Evolutionary conservation across 2,888 invertebrate species (phyloP).

Genomic region (Bimastos eiseni): DNA sequence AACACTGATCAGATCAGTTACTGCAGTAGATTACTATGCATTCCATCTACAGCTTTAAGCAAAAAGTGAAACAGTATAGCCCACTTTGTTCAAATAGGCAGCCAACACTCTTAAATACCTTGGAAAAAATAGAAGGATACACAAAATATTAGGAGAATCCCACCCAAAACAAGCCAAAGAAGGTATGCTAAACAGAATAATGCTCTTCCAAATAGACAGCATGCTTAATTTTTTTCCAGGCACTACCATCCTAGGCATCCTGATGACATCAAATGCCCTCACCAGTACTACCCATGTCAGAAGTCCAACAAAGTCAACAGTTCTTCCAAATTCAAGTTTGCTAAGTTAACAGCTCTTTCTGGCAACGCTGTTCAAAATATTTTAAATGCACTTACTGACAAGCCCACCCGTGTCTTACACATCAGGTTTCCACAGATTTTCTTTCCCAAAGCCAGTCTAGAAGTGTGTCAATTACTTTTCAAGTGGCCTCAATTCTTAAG

Average conservation of each 20-base stretch:
- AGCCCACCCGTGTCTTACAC: not conserved
- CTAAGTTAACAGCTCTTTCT: not conserved
- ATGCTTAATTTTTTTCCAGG: not conserved
- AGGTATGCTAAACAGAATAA: not conserved
- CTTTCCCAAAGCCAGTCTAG: not conserved
- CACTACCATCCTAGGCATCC: not conserved
- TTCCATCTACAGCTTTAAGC: not conserved
- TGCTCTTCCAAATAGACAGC: not conserved
- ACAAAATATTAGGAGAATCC: not conserved
- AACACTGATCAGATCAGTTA: not conserved
- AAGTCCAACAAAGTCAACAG: not conserved
- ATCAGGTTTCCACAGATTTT: not conserved
- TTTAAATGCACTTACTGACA: not conserved
- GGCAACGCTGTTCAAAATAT: not conserved
- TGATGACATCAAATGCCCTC: not conserved
- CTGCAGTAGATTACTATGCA: not conserved
- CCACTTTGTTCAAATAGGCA: not conserved
- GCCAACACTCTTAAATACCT: not conserved
- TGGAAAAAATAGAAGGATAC: not conserved
- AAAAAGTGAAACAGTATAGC: not conserved
- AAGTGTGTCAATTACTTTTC: not conserved
- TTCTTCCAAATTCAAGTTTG: not conserved
- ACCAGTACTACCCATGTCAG: slow-evolving; percentile 2
- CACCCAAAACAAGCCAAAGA: not conserved
- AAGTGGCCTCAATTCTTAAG: not conserved